Conservation (phyloP, 2,113 vertebrate genomes). For the Sarotherodon lohbergeri region DNA sequence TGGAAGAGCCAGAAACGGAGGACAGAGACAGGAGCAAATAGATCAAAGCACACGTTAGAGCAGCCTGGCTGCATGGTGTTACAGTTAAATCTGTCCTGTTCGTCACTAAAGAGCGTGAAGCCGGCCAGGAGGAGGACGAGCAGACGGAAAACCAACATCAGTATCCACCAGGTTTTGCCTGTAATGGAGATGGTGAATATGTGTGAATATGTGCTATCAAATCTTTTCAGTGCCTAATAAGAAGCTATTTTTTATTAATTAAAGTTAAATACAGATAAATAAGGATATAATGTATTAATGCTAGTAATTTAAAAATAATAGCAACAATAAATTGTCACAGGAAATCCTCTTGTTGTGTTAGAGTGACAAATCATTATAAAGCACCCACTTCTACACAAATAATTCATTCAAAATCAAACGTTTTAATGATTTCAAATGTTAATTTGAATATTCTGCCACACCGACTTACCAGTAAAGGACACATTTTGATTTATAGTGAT, state of each 20-base stretch:
- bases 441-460: background rate
- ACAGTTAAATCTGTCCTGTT: constrained; percentile 45
- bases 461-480: constrained; percentile 76
- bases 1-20: constrained; percentile 51
- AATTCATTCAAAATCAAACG: rapidly evolving
- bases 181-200: background rate
- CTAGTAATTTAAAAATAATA: background rate
- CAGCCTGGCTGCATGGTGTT: constrained; percentile 51
- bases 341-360: background rate
- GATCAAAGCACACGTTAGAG: constrained; percentile 27
- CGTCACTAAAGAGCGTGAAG: constrained; percentile 37
- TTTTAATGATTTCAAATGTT: background rate
- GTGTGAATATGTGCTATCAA: background rate
- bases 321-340: background rate
- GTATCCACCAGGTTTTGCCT: constrained; percentile 46
- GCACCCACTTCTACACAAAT: background rate
- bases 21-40: constrained; percentile 11
- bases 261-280: background rate
- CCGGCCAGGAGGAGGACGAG: constrained; percentile 6
- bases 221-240: background rate
- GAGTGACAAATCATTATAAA: background rate
- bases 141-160: constrained; percentile 23
- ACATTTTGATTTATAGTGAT: constrained; percentile 78
- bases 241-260: background rate
- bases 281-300: rapidly evolving